Conservation (phyloP, 2,113 vertebrate genomes). For the Cyprinodon variegatus region DNA sequence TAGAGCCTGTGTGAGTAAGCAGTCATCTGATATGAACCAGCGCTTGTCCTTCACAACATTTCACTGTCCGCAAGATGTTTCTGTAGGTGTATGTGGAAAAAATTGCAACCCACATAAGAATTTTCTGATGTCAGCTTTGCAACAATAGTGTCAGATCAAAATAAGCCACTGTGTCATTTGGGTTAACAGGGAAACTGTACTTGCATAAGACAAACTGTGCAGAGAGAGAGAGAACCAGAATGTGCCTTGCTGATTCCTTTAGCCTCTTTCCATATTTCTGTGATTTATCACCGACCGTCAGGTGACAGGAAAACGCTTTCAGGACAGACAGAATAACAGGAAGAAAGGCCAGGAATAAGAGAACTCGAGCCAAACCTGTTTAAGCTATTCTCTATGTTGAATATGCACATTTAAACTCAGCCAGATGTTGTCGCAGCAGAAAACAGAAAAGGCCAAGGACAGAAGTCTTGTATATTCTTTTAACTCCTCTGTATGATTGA, state of each 20-base stretch:
- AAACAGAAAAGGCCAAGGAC: conserved; percentile 1
- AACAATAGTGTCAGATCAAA: background rate
- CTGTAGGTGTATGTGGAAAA: background rate
- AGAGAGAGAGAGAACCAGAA: conserved; percentile 1
- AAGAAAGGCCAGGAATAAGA: conserved; percentile 60
- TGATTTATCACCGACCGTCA: conserved; percentile 54
- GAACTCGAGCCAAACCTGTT: conserved; percentile 22
- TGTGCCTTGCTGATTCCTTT: conserved; percentile 29
- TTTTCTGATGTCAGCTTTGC: background rate
- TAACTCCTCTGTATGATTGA: background rate
- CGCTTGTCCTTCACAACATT: conserved; percentile 8
- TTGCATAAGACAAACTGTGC: conserved; percentile 1
- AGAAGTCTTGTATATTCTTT: conserved; percentile 1
- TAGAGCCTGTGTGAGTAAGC: conserved; percentile 51
- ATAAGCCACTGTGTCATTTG: background rate
- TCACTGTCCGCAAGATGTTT: conserved; percentile 14
- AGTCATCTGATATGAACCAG: conserved; percentile 29
- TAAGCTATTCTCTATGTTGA: conserved; percentile 21
- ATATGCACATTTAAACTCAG: conserved; percentile 11
- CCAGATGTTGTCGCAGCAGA: conserved; percentile 15
- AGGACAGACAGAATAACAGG: conserved; percentile 74
- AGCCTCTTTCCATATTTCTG: conserved; percentile 40
- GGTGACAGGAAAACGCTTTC: conserved; percentile 68
- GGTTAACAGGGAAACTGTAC: background rate
- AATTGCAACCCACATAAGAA: background rate